These are phyloP conservation scores for Zaprionus taronus DNA, from an alignment of 1,140 invertebrate species.

Conservation along the genomic window DNA sequence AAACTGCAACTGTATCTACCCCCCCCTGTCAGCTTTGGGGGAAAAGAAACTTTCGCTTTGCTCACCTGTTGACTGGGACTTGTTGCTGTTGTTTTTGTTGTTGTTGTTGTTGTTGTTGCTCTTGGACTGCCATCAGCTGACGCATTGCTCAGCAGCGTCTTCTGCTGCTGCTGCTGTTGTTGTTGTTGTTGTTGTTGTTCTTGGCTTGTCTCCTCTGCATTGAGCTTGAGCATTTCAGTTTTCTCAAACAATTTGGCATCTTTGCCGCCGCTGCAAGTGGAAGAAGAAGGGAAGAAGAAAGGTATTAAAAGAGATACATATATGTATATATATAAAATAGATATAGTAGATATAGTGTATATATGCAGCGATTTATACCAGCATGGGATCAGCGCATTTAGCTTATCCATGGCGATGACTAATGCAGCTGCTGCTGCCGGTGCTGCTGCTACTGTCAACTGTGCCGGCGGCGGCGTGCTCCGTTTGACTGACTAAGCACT, in stretches of 20 bases:
- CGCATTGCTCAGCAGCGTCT: conserved; percentile 30
- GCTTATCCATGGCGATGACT: conserved; percentile 67
- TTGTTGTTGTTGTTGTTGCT: conserved; percentile 49
- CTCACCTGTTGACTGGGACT: conserved; percentile 21
- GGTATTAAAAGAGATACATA: neutral
- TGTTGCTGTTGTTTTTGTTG: neutral
- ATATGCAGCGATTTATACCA: conserved; percentile 46
- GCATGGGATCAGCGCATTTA: conserved; percentile 71
- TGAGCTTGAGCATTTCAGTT: conserved; percentile 65
- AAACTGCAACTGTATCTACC: neutral
- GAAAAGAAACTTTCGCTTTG: conserved; percentile 2
- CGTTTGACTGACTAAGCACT: conserved; percentile 39
- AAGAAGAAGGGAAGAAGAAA: conserved; percentile 10
- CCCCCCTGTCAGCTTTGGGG: neutral
- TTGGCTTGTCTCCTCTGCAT: conserved; percentile 32
- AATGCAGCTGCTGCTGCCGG: conserved; percentile 37
- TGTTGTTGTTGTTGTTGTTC: conserved; percentile 27
- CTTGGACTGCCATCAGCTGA: conserved; percentile 53
- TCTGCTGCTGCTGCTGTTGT: conserved; percentile 1
- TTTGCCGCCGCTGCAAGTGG: conserved; percentile 63
- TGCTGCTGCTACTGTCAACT: conserved; percentile 23
- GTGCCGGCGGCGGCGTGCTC: conserved; percentile 5
- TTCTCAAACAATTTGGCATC: conserved; percentile 74
- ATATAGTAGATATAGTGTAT: neutral
- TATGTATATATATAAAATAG: neutral